Evolutionary conservation across 1,140 invertebrate genomes (phyloP).

Genomic region (Camponotus floridanus): DNA sequence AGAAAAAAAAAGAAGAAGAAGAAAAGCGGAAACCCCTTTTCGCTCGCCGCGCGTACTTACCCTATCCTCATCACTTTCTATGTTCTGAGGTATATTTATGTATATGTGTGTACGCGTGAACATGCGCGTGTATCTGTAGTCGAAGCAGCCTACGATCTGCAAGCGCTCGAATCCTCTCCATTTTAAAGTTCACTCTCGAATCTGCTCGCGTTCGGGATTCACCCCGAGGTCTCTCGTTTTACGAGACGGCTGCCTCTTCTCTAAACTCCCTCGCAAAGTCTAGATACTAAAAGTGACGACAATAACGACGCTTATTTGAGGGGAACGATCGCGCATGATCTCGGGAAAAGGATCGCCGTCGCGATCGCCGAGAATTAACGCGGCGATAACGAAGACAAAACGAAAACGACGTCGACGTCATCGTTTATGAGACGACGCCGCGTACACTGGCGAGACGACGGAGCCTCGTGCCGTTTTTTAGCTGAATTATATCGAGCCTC

Average conservation of each 20-base stretch:
- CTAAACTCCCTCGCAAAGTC: slow-evolving; percentile 67
- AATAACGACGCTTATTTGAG: slow-evolving; percentile 67
- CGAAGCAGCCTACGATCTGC: slow-evolving; percentile 20
- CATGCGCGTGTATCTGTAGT: slow-evolving; percentile 18
- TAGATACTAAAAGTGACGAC: slow-evolving; percentile 68
- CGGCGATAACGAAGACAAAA: slow-evolving; percentile 59
- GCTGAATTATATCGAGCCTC: slow-evolving; percentile 69
- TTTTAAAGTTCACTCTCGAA: no score
- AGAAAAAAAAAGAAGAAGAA: slow-evolving; percentile 15
- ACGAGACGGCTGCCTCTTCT: slow-evolving; percentile 26
- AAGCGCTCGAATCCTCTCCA: not conserved
- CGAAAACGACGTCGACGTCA: slow-evolving; percentile 3
- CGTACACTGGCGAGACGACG: slow-evolving; percentile 80
- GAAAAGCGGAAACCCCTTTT: slow-evolving; percentile 68
- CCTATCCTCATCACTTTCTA: not conserved
- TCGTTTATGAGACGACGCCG: slow-evolving; percentile 76
- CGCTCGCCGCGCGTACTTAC: slow-evolving; percentile 53
- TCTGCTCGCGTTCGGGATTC: no score
- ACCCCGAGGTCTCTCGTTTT: slow-evolving; percentile 27
- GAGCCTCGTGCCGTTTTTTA: slow-evolving; percentile 75
- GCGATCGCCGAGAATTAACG: slow-evolving; percentile 6
- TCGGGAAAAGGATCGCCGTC: not conserved
- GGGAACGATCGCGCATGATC: slow-evolving; percentile 20
- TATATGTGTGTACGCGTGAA: not conserved
- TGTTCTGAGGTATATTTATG: slow-evolving; percentile 24